Evolutionary conservation across 2,888 invertebrate genomes (phyloP), one percentile per base, ranked within the genome.

Genomic region (Sthenelais limicola): DNA sequence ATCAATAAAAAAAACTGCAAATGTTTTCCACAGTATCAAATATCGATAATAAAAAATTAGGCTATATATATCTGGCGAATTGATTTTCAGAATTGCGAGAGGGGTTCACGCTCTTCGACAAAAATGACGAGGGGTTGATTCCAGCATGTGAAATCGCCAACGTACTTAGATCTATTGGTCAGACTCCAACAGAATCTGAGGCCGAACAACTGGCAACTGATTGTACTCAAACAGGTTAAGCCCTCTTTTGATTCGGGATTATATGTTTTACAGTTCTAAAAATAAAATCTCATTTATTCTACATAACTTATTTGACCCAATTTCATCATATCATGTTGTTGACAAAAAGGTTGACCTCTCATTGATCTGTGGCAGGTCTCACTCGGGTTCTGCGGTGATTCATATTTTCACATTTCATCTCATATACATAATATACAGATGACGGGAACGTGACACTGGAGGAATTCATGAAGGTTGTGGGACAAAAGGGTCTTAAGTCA

Each of bases 401-500:
- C 5, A 15, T 54, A 54, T 5, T n/a, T 58, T 33, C 3, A 33
- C 21, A 54, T 54, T 28, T 18, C 15, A n/a, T 33, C 18, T 58
- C n/a, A n/a, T n/a, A n/a, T n/a, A n/a, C n/a, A n/a, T n/a, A n/a
- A 12, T 26, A 43, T 51, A 30, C 33, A 68, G 68, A 68, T 32
- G 51, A 49, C 38, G 51, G 68, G 12, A 49, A 48, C 32, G 24
- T 68, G 5, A 68, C 68, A 21, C 0, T 68, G 35, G 52, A 68
- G 51, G 68, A 68, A 21, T 68, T 68, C 33, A 51, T 68, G 49
- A 24, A 48, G n/a, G 33, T 68, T 49, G 68, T 68, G 18, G 68
- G 68, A 49, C 32, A 15, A 18, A 49, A 51, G 32, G 68, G 68
- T 30, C 24, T 68, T 1, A 68, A 68, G 32, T 68, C 68, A 0